Evolutionary conservation across 2,797 vertebrate species (phyloP), one percentile per base, ranked within the genome.

Genomic region (Leuciscus waleckii): DNA sequence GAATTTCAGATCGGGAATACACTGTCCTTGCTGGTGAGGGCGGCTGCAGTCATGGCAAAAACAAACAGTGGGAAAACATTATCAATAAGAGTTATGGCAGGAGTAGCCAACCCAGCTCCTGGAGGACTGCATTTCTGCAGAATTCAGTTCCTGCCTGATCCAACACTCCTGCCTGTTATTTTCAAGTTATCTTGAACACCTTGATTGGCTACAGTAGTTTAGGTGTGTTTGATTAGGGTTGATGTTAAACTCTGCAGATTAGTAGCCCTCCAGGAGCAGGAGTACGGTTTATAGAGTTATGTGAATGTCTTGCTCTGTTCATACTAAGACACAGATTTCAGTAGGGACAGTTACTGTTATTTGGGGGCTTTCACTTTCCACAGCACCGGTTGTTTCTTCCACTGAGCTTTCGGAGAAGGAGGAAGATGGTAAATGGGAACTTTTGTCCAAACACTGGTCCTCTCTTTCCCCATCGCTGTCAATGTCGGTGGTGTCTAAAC

Each of bases 381-480:
- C 73, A 65, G 76, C 80, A 51, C 73, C 81, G 7, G 90, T 87
- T 2, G 73, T 78, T 67, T 94, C 92, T 2, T 95, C 92, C 83
- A 58, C 88, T 26, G 78, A 74, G 32, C 82, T 86, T 32, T 83
- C 87, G 1, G 81, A 90, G 49, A 78, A 79, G 32, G 79, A 85
- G 76, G 16, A 82, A 13, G 73, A 87, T 29, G 79, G 83, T 54
- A 78, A 63, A 70, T 6, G 73, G 87, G 84, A 77, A 7, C 51
- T 90, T 69, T 86, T 86, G 61, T 17, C 61, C 65, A 94, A 89
- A 32, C 93, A 91, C 11, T 90, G 92, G 0, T 94, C 93, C 0
- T 94, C 96, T 85, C 90, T 90, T 80, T 96, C 97, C 49, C 92
- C 92, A 2, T 96, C 96, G 0, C 95, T 97, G 93, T 95, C 95